A percentile compares a stretch with the other conserved stretches of the same genome.
These are phyloP conservation scores for Malurus splendens DNA, from an alignment of 2,797 vertebrate genomes.

Conservation along the genomic window DNA sequence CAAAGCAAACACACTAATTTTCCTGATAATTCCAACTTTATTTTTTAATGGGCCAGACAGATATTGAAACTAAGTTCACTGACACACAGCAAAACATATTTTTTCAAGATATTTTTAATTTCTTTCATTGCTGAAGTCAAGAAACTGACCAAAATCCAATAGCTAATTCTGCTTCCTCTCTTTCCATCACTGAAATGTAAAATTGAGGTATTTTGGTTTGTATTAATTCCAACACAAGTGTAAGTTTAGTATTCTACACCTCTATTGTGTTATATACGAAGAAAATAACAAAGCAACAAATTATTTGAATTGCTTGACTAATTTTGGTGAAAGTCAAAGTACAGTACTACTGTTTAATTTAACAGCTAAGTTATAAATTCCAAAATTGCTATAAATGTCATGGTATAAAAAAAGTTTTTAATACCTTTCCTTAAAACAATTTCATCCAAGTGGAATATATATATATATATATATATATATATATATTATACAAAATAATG, in stretches of 20 bases:
- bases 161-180: background rate
- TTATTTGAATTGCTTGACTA: background rate
- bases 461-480: background rate
- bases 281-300: background rate
- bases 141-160: background rate
- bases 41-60: background rate
- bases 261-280: background rate
- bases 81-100: accelerated
- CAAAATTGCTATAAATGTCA: background rate
- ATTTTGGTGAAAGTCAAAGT: background rate
- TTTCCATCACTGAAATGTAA: background rate
- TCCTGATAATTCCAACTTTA: background rate
- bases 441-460: background rate
- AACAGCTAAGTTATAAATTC: background rate
- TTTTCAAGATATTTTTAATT: background rate
- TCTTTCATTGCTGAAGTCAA: background rate
- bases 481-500: too few species aligned
- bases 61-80: background rate
- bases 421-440: background rate
- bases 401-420: background rate
- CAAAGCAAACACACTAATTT: background rate
- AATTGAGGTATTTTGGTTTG: background rate
- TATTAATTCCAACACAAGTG: background rate
- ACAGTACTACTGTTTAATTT: background rate
- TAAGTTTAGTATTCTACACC: background rate